phyloP scores from a whole-genome alignment of 2,113 vertebrate genomes.

The Catharus minimus region DNA sequence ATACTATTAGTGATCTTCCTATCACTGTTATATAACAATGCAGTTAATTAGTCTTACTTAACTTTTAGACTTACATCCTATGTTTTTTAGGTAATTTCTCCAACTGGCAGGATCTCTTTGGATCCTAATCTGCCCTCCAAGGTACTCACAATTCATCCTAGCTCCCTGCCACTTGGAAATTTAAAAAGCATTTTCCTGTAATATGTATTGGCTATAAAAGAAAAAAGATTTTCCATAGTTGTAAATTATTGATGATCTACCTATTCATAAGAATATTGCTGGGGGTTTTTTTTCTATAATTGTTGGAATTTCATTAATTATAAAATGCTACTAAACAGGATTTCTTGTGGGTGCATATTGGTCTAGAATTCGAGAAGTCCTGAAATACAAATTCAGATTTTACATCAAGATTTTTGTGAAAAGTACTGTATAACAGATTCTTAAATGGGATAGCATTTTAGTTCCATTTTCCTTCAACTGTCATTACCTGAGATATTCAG shows the following conservation, averaged over 20 bases:
- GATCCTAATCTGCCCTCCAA: background rate
- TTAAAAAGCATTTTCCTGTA: background rate
- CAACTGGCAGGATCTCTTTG: background rate
- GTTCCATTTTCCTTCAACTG: background rate
- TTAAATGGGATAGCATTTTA: background rate
- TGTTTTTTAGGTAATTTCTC: background rate
- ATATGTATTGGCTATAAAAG: background rate
- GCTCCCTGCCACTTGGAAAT: background rate
- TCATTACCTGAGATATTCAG: background rate
- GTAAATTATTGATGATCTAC: background rate
- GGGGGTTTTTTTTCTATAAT: background rate
- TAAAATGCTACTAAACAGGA: background rate
- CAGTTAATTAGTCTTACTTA: background rate
- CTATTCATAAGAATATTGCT: background rate
- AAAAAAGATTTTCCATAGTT: background rate
- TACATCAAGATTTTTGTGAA: background rate
- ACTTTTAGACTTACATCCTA: background rate
- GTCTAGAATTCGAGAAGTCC: background rate
- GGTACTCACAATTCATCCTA: background rate
- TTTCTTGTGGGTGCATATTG: background rate
- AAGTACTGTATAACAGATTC: background rate
- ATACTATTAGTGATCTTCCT: background rate
- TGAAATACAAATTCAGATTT: background rate
- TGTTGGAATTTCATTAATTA: background rate
- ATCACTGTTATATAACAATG: background rate